A percentile compares a stretch with the other conserved stretches of the same genome.
Evolutionary conservation across 2,113 vertebrate species (phyloP).

Genomic region (Gopherus evgoodei): DNA sequence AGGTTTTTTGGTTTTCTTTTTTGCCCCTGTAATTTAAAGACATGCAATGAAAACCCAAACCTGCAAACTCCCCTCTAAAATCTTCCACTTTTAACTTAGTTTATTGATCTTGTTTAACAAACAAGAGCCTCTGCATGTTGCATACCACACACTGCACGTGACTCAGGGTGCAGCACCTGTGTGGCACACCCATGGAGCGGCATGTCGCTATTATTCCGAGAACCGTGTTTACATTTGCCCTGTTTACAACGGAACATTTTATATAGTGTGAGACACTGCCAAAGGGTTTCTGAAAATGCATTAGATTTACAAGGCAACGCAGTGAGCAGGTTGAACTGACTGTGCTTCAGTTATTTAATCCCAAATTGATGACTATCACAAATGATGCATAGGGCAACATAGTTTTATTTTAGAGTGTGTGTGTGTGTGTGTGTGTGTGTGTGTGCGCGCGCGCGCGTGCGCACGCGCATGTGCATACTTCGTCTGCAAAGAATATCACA

Average conservation of each 20-base stretch:
- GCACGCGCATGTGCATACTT: background rate
- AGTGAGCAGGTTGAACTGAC: background rate
- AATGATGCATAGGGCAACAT: background rate
- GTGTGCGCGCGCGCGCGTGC: too few species aligned
- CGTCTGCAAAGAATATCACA: conserved; percentile 40
- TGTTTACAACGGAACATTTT: background rate
- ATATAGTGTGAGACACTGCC: background rate
- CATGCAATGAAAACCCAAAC: background rate
- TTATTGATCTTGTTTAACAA: fast-evolving
- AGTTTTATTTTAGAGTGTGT: background rate
- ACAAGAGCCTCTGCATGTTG: background rate
- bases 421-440: background rate
- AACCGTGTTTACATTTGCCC: fast-evolving
- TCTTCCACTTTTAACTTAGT: background rate
- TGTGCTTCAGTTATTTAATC: background rate
- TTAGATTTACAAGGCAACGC: background rate
- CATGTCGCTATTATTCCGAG: background rate
- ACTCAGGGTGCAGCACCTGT: fast-evolving
- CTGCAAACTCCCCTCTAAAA: fast-evolving
- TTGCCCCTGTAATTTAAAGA: background rate
- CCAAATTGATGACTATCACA: background rate
- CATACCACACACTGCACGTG: fast-evolving
- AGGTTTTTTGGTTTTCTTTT: background rate
- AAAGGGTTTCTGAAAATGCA: background rate
- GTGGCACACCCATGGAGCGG: fast-evolving